Percentiles rank a stretch among this genome's conserved stretches.
Evolutionary conservation across 2,113 vertebrate species (phyloP).

Genomic region (Tragelaphus imberbis): DNA sequence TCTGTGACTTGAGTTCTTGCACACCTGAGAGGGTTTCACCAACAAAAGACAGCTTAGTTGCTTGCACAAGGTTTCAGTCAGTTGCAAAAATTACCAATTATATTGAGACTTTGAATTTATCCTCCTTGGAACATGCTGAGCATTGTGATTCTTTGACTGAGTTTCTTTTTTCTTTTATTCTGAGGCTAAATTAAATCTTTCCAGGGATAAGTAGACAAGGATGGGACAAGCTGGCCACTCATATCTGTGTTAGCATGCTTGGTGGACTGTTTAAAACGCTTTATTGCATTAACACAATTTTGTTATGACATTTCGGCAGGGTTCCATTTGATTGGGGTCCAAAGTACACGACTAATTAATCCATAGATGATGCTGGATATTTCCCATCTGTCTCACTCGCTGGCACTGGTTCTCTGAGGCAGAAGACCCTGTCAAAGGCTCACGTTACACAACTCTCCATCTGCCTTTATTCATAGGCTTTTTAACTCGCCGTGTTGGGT

Average conservation of each 20-base stretch:
- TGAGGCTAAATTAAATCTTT: neutral
- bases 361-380: neutral
- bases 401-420: neutral
- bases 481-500: rapidly evolving
- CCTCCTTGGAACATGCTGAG: neutral
- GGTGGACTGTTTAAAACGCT: neutral
- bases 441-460: neutral
- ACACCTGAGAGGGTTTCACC: neutral
- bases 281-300: neutral
- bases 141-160: neutral
- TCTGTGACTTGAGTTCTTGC: neutral
- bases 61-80: rapidly evolving
- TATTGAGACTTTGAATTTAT: neutral
- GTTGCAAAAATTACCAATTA: neutral
- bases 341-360: neutral
- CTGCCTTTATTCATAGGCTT: neutral
- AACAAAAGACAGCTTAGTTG: neutral
- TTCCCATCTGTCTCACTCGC: neutral
- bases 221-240: rapidly evolving
- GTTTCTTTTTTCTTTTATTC: neutral
- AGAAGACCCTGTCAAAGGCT: neutral
- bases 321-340: neutral
- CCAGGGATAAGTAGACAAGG: neutral
- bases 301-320: neutral
- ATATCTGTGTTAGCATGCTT: rapidly evolving